Evolutionary conservation across 2,113 vertebrate species (phyloP).

Genomic region (Albula goreensis): DNA sequence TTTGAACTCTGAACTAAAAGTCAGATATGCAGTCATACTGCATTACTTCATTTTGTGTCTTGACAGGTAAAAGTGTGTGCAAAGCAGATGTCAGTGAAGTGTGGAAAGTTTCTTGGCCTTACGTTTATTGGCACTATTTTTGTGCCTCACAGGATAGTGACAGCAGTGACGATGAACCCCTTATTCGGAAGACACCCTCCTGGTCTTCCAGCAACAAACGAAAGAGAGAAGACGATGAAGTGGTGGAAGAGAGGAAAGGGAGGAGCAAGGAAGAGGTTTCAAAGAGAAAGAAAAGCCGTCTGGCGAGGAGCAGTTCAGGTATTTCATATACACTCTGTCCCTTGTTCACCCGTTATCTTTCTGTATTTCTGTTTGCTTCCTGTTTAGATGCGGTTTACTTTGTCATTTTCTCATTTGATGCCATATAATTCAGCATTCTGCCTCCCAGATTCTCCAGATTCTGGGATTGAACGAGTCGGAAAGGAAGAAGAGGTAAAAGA

Average conservation of each 20-base stretch:
- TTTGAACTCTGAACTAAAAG: too few relatives aligned
- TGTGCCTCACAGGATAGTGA: conserved; percentile 17
- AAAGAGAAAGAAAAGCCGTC: conserved; percentile 37
- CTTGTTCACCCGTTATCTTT: not conserved
- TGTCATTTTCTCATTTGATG: not conserved
- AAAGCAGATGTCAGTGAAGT: too few relatives aligned
- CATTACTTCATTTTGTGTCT: too few relatives aligned
- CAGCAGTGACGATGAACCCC: conserved; percentile 40
- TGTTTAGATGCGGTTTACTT: not conserved
- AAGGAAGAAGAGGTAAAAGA: conserved; percentile 26
- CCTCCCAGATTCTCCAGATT: conserved; percentile 43
- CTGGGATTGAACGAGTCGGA: conserved; percentile 44
- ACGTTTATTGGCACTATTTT: too few relatives aligned
- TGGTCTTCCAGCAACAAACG: conserved; percentile 50
- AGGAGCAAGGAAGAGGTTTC: conserved; percentile 3
- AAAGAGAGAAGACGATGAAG: conserved; percentile 54
- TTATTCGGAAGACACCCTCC: conserved; percentile 35
- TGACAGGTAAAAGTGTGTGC: too few relatives aligned
- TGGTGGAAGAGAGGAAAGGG: conserved; percentile 21
- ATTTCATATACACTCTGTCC: not conserved
- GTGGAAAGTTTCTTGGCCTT: too few relatives aligned
- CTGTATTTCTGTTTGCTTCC: not conserved
- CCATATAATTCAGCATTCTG: not conserved
- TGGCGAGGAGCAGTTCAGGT: conserved; percentile 28
- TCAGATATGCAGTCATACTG: too few relatives aligned